Conservation (phyloP, 2,797 vertebrate species). For the Silurus lanzhouensis region DNA sequence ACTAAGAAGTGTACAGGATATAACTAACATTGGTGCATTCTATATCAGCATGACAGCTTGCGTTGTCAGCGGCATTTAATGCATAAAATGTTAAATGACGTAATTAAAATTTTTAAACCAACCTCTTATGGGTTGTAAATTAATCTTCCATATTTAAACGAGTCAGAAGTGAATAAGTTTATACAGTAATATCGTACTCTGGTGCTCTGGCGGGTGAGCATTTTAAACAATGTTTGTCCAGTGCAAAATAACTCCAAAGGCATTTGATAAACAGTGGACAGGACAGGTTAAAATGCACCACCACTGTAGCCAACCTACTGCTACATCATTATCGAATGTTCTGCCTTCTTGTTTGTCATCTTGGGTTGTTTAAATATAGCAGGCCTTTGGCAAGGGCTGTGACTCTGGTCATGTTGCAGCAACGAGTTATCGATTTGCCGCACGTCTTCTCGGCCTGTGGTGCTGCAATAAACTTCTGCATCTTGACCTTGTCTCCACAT, state of each 20-base stretch:
- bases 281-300: not conserved
- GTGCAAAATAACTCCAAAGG: not conserved
- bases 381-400: slow-evolving; percentile 8
- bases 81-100: not conserved
- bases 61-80: not conserved
- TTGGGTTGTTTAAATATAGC: slow-evolving; percentile 37
- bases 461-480: slow-evolving; percentile 30
- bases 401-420: slow-evolving; percentile 34
- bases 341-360: slow-evolving; percentile 2
- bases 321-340: not conserved
- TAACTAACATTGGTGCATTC: not conserved
- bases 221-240: not conserved
- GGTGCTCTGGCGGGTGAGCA: not conserved
- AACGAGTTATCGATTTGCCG: slow-evolving; percentile 45
- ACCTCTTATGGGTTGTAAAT: not conserved
- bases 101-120: too few species aligned
- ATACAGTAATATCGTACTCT: not conserved
- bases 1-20: not conserved
- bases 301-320: not conserved
- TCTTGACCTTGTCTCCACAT: slow-evolving; percentile 50
- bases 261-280: not conserved
- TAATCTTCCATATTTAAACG: not conserved
- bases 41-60: not conserved
- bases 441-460: slow-evolving; percentile 2
- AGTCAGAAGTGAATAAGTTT: not conserved